These are phyloP conservation scores for Tapirus indicus DNA, from an alignment of 2,797 vertebrate genomes.

Conservation along the genomic window DNA sequence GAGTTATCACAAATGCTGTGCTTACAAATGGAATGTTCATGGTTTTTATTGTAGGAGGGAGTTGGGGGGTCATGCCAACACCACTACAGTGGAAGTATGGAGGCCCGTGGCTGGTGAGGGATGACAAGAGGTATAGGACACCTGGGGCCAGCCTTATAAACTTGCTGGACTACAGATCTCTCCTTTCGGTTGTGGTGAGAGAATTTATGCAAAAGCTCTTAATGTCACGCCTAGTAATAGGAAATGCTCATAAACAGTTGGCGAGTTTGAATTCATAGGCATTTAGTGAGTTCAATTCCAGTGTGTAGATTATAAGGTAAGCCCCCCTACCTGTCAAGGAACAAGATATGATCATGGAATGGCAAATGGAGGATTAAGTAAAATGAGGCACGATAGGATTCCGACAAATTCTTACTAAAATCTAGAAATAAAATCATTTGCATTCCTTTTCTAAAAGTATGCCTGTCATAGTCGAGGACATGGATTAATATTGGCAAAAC, in stretches of 20 bases:
- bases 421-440: neutral
- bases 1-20: neutral
- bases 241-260: neutral
- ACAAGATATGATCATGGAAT: neutral
- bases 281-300: neutral
- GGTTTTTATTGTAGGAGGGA: neutral
- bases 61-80: accelerated
- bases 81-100: accelerated
- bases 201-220: neutral
- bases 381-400: neutral
- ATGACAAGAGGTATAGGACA: neutral
- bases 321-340: neutral
- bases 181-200: neutral
- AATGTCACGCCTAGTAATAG: accelerated
- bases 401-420: neutral
- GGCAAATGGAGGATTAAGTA: neutral
- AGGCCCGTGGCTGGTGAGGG: accelerated
- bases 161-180: neutral
- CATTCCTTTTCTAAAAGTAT: neutral
- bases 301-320: neutral
- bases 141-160: accelerated
- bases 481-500: neutral
- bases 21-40: neutral
- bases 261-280: neutral
- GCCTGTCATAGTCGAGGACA: neutral